These are phyloP conservation scores for Fregata magnificens DNA, from an alignment of 2,113 vertebrate genomes.

Conservation along the genomic window DNA sequence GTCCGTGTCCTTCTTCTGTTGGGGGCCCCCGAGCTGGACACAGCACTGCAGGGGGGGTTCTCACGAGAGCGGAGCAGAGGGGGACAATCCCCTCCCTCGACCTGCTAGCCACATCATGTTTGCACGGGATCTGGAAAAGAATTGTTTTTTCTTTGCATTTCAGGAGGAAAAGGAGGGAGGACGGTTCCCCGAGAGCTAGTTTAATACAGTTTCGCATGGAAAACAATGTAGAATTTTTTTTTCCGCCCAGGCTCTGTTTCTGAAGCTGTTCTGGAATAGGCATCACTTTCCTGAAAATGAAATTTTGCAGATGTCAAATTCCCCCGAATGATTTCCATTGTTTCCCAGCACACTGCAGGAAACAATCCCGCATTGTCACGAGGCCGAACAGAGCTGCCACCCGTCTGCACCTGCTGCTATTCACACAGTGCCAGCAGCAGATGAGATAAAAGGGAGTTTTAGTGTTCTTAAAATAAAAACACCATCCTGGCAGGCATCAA, in stretches of 20 bases:
- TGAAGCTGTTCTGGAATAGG: neutral
- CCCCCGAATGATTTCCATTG: neutral
- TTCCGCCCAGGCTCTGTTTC: neutral
- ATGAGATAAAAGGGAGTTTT: neutral
- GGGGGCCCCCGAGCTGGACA: neutral
- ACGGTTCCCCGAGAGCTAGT: neutral
- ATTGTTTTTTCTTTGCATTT: neutral
- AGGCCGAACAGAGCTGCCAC: neutral
- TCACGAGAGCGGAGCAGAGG: neutral
- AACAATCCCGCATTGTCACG: neutral
- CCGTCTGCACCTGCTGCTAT: rapidly evolving
- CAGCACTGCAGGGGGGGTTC: neutral
- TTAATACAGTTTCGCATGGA: neutral
- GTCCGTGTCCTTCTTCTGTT: neutral
- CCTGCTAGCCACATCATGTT: neutral
- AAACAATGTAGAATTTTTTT: neutral
- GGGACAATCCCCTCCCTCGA: neutral
- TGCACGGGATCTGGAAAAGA: neutral
- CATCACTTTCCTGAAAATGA: neutral
- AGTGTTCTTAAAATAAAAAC: neutral
- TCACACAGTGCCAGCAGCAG: neutral
- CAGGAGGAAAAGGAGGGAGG: neutral
- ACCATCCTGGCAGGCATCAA: neutral
- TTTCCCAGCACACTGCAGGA: neutral
- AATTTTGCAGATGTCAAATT: neutral